Percentiles rank a stretch among this genome's conserved stretches.
These are phyloP conservation scores for Eupeodes luniger DNA, from an alignment of 2,888 invertebrate genomes.

Conservation along the genomic window DNA sequence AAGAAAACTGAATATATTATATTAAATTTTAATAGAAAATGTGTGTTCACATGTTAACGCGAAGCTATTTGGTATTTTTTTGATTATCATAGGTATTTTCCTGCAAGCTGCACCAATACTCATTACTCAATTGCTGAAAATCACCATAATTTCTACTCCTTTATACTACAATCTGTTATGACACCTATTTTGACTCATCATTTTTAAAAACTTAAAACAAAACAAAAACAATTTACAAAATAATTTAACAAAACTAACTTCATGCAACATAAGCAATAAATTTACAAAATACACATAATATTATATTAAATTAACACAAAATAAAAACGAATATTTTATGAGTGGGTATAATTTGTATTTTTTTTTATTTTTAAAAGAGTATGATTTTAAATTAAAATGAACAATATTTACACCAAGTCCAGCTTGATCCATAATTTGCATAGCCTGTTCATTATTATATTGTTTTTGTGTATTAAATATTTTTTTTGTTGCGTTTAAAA, in stretches of 20 bases:
- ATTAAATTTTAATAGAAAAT: no score
- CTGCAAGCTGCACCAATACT: no score
- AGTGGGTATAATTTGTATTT: neutral
- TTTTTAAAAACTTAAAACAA: neutral
- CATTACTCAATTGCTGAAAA: no score
- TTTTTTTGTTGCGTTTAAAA: constrained; percentile 69
- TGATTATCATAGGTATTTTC: no score
- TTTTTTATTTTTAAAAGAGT: constrained; percentile 10
- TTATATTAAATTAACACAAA: neutral
- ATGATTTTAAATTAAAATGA: constrained; percentile 63
- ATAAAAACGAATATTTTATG: constrained; percentile 12
- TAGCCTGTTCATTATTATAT: constrained; percentile 87
- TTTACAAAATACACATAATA: neutral
- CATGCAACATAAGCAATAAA: neutral
- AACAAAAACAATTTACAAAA: neutral
- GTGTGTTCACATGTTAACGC: no score
- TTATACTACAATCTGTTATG: no score
- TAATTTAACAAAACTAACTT: no score
- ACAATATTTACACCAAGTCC: constrained; percentile 94
- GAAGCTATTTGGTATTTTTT: no score
- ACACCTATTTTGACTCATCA: no score
- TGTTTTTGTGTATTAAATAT: constrained; percentile 62
- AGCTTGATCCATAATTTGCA: constrained; percentile 96
- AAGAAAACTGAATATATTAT: no score
- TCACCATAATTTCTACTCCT: no score